A percentile compares a stretch with the other conserved stretches of the same genome.
These are phyloP conservation scores for Megaustenia siamemsis DNA, from an alignment of 2,888 invertebrate genomes.

Conservation along the genomic window DNA sequence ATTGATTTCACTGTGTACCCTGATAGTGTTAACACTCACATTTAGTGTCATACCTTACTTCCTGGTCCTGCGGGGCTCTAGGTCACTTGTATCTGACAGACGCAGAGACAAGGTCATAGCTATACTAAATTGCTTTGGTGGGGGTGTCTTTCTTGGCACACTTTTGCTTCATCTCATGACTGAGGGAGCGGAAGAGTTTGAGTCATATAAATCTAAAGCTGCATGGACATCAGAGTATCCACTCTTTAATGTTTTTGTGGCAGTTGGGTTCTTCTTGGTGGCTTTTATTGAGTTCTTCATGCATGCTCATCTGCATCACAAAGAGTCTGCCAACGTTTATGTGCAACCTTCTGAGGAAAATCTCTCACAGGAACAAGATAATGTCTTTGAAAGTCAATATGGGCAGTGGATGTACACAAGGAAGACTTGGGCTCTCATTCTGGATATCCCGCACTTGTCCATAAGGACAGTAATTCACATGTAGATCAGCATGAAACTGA, in stretches of 20 bases:
- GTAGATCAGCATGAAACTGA: background rate
- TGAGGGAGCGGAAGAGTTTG: slow-evolving; percentile 71
- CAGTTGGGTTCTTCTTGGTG: slow-evolving; percentile 76
- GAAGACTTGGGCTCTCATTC: background rate
- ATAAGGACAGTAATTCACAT: background rate
- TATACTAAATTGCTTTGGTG: slow-evolving; percentile 70
- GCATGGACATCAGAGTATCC: slow-evolving; percentile 66
- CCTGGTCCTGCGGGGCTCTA: slow-evolving; percentile 38
- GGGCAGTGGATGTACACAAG: slow-evolving; percentile 2
- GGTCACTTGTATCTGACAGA: background rate
- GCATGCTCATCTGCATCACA: slow-evolving; percentile 36
- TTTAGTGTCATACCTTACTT: slow-evolving; percentile 51
- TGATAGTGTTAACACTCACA: slow-evolving; percentile 45
- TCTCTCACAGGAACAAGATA: background rate
- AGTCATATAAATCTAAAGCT: slow-evolving; percentile 60
- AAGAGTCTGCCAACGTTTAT: background rate
- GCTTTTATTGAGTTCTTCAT: slow-evolving; percentile 68
- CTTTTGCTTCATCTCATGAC: slow-evolving; percentile 76
- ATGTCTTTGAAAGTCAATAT: slow-evolving; percentile 9
- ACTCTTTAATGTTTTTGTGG: slow-evolving; percentile 73
- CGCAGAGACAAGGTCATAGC: slow-evolving; percentile 32
- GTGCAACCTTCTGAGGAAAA: background rate
- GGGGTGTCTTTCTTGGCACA: slow-evolving; percentile 78
- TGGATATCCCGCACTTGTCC: background rate
- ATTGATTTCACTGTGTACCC: slow-evolving; percentile 29